These are phyloP conservation scores for Platycercus adscitus DNA, from an alignment of 2,113 vertebrate genomes.

Conservation along the genomic window DNA sequence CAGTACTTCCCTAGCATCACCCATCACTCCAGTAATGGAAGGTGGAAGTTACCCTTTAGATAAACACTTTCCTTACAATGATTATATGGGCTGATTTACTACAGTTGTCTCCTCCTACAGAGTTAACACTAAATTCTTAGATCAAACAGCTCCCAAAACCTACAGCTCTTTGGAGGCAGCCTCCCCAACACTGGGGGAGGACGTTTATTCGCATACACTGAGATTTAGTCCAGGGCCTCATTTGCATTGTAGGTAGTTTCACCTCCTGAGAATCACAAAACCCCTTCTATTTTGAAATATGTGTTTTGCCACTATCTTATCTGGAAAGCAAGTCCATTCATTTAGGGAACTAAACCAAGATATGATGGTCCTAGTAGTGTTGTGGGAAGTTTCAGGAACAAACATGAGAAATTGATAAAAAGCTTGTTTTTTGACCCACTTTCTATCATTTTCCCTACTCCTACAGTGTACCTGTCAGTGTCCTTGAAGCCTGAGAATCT, in stretches of 20 bases:
- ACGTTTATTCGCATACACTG: neutral
- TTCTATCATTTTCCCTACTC: neutral
- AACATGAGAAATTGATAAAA: neutral
- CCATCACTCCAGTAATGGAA: neutral
- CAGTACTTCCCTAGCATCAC: neutral
- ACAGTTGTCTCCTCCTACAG: neutral
- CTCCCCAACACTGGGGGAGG: accelerated
- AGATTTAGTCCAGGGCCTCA: neutral
- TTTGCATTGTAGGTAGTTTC: neutral
- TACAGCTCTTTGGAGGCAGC: neutral
- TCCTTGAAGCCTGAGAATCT: neutral
- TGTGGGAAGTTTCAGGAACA: neutral
- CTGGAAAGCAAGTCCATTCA: neutral
- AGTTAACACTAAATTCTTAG: neutral
- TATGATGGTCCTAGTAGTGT: neutral
- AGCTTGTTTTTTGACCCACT: neutral
- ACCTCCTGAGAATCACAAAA: neutral
- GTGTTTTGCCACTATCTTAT: neutral
- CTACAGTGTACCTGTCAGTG: neutral
- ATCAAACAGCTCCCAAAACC: neutral
- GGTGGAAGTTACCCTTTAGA: neutral
- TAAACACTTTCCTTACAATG: neutral
- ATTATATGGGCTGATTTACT: neutral
- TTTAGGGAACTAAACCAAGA: neutral
- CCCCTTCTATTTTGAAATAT: neutral